These are phyloP conservation scores for Creontiades dilutus DNA, from an alignment of 2,888 invertebrate genomes.

Conservation along the genomic window DNA sequence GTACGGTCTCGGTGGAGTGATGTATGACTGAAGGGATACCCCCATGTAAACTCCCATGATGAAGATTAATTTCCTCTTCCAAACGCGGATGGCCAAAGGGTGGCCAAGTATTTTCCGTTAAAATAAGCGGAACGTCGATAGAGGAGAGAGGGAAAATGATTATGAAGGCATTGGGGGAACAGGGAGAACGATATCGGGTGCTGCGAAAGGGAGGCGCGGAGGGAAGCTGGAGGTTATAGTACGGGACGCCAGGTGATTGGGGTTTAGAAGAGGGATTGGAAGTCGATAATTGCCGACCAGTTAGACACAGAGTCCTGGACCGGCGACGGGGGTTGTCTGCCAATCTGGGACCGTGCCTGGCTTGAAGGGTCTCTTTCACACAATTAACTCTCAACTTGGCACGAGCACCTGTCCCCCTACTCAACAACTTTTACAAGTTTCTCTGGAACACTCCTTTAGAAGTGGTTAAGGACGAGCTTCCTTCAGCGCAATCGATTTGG, in stretches of 20 bases:
- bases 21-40: conserved; percentile 21
- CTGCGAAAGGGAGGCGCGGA: background rate
- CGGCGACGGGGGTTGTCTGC: conserved; percentile 49
- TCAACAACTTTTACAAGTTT: conserved; percentile 51
- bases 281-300: conserved; percentile 65
- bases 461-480: background rate
- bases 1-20: background rate
- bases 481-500: background rate
- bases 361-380: conserved; percentile 37
- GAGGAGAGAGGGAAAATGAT: conserved; percentile 9
- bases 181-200: background rate
- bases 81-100: conserved; percentile 52
- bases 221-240: conserved; percentile 51
- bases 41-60: conserved; percentile 23
- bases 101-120: conserved; percentile 62
- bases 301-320: conserved; percentile 32
- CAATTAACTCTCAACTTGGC: conserved; percentile 60
- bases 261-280: conserved; percentile 62
- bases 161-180: background rate
- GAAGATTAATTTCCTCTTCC: conserved; percentile 55
- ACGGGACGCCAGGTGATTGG: conserved; percentile 49
- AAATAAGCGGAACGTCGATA: conserved; percentile 41
- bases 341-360: conserved; percentile 4
- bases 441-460: background rate
- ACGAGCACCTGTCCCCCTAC: conserved; percentile 54